Conservation (phyloP, 37 sponge, comb jelly and placozoan genomes). For the Petrosia ficiformis region DNA sequence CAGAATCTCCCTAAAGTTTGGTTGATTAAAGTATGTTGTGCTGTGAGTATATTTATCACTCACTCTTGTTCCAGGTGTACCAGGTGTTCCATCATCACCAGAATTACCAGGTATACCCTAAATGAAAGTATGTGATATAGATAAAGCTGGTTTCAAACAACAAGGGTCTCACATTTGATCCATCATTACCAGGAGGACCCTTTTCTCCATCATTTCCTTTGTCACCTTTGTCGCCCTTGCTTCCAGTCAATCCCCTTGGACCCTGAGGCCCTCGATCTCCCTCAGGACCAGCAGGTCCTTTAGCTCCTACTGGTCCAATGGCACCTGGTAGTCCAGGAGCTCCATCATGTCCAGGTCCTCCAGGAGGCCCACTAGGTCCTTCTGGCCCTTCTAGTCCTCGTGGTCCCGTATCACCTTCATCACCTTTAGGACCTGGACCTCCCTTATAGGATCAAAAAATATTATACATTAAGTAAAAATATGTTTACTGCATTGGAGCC, state of each 20-base stretch:
- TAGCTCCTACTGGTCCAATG: constrained; percentile 3
- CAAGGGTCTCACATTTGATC: neutral
- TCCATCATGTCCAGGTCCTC: constrained; percentile 19
- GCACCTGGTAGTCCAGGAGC: neutral
- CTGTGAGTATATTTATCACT: neutral
- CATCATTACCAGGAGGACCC: neutral
- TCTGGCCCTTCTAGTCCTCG: neutral
- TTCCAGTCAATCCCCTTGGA: neutral
- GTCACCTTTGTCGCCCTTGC: neutral
- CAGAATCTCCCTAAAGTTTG: constrained; percentile 34
- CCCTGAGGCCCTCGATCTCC: constrained; percentile 2
- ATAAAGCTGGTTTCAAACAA: neutral
- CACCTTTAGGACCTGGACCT: constrained; percentile 19
- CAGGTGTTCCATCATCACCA: neutral
- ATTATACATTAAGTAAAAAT: too few relatives aligned
- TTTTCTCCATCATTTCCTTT: neutral
- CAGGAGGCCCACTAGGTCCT: constrained; percentile 17
- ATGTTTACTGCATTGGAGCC: too few relatives aligned
- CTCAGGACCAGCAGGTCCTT: neutral
- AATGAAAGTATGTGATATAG: neutral
- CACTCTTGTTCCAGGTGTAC: constrained; percentile 18
- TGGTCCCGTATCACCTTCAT: constrained; percentile 14
- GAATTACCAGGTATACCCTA: constrained; percentile 11
- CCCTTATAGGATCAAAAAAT: too few relatives aligned
- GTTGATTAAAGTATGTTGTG: neutral